phyloP scores from a whole-genome alignment of 2,888 invertebrate species.

The Hoplodrina ambigua region DNA sequence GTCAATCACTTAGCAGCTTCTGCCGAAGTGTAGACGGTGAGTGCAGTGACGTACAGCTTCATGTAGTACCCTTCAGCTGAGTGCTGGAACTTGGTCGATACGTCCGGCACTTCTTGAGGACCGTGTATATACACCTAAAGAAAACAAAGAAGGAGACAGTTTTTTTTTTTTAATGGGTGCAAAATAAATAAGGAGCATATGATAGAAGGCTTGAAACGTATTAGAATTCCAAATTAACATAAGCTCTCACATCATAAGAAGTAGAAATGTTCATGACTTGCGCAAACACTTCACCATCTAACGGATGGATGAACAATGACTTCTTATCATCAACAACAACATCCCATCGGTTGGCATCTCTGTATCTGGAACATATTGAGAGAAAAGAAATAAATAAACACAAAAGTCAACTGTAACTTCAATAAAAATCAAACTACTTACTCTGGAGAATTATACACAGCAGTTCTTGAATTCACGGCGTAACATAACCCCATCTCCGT shows the following conservation, averaged over 20 bases:
- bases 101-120: slow-evolving; percentile 92
- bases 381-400: no score
- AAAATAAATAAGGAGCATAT: no score
- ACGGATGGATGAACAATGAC: slow-evolving; percentile 91
- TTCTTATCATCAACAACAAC: slow-evolving; percentile 78
- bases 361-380: slow-evolving; percentile 83
- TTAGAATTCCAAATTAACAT: neutral
- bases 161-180: no score
- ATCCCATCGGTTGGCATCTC: slow-evolving; percentile 90
- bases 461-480: slow-evolving; percentile 92
- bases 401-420: no score
- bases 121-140: slow-evolving; percentile 92
- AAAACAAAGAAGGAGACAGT: neutral
- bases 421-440: slow-evolving; percentile 77
- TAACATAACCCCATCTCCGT: slow-evolving; percentile 94
- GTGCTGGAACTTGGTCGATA: slow-evolving; percentile 90
- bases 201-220: no score
- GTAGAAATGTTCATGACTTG: slow-evolving; percentile 93
- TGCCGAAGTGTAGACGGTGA: slow-evolving; percentile 90
- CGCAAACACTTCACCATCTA: slow-evolving; percentile 94
- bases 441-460: slow-evolving; percentile 90
- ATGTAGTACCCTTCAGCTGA: slow-evolving; percentile 90
- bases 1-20: slow-evolving; percentile 88
- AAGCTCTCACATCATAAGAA: slow-evolving; percentile 90
- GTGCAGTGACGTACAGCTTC: slow-evolving; percentile 90